These are phyloP conservation scores for Colossoma macropomum DNA, from an alignment of 2,113 vertebrate genomes.

Conservation along the genomic window DNA sequence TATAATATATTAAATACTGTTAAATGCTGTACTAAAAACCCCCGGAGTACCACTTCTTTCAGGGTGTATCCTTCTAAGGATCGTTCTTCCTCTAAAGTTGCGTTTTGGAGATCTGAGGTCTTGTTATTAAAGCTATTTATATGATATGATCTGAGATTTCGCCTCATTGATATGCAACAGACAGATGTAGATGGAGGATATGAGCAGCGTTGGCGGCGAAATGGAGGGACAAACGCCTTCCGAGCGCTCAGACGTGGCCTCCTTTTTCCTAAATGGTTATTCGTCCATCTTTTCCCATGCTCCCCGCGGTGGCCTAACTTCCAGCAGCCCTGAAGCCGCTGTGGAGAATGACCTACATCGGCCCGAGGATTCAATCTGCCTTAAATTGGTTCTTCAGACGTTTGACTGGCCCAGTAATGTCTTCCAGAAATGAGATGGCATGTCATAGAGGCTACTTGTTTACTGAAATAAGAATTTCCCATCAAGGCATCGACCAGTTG, in stretches of 20 bases:
- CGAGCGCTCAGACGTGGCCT: background rate
- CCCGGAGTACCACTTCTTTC: no score
- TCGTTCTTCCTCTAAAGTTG: no score
- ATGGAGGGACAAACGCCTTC: background rate
- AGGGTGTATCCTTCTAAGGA: no score
- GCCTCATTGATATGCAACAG: background rate
- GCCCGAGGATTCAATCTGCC: constrained; percentile 30
- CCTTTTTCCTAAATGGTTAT: constrained; percentile 13
- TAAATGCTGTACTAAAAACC: no score
- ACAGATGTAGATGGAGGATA: background rate
- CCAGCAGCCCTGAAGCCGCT: background rate
- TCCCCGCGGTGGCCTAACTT: constrained; percentile 9
- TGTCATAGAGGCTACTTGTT: constrained; percentile 6
- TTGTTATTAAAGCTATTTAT: background rate
- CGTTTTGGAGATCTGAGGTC: background rate
- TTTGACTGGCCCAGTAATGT: constrained; percentile 35
- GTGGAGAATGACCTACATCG: constrained; percentile 33
- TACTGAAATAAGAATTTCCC: constrained; percentile 27
- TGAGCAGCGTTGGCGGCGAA: background rate
- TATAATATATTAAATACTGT: no score
- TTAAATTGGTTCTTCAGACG: constrained; percentile 42
- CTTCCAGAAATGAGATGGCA: background rate
- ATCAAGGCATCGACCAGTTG: background rate
- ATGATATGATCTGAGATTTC: background rate
- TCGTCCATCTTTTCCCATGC: constrained; percentile 12